Conservation (phyloP, 92 coral and sea anemone species). For the Porites lobata region DNA sequence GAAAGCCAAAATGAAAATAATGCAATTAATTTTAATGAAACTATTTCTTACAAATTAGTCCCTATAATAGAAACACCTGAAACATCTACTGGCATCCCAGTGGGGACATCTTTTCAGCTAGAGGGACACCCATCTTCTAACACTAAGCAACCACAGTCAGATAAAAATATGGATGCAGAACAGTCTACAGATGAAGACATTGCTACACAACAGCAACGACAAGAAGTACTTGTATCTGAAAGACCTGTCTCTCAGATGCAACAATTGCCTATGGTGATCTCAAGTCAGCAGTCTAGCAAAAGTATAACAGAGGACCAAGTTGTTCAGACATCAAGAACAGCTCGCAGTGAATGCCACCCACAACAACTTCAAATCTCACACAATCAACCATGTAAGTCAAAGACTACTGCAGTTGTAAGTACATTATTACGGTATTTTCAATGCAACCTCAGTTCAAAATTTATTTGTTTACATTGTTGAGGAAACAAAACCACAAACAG, state of each 20-base stretch:
- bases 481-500: too few species aligned
- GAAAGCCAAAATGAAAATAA: too few species aligned
- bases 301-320: conserved; percentile 1
- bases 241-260: neutral
- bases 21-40: neutral
- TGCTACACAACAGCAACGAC: neutral
- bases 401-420: too few species aligned
- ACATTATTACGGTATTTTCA: too few species aligned
- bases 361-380: conserved; percentile 23
- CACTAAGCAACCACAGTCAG: neutral
- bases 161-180: conserved; percentile 3
- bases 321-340: neutral
- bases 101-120: neutral
- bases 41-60: neutral
- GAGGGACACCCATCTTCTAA: neutral
- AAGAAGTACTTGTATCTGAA: neutral
- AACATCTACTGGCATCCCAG: neutral
- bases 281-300: conserved; percentile 12
- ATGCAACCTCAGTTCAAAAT: too few species aligned
- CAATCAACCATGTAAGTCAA: neutral
- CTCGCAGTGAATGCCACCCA: neutral
- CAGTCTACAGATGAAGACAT: neutral
- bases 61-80: neutral
- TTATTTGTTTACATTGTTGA: too few species aligned
- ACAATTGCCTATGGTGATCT: neutral